These are phyloP conservation scores for Centropristis striata DNA, from an alignment of 2,113 vertebrate species.

Conservation along the genomic window DNA sequence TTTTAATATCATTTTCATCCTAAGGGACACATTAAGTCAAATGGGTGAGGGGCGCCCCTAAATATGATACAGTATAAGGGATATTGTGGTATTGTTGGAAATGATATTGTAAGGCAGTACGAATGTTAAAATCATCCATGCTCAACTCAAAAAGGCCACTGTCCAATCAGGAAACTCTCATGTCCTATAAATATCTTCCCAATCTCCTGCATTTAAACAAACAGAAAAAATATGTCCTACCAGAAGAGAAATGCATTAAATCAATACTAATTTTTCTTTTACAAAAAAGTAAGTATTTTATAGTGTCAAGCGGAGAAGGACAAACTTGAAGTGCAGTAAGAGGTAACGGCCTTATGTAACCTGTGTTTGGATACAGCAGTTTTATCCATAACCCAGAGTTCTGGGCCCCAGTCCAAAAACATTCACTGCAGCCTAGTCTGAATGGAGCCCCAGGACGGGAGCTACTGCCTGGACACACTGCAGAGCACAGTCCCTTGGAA, in stretches of 20 bases:
- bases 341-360: constrained; percentile 69
- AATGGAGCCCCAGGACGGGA: constrained; percentile 70
- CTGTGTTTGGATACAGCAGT: constrained; percentile 53
- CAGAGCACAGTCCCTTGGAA: constrained; percentile 49
- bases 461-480: constrained; percentile 69
- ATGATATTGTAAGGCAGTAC: constrained; percentile 34
- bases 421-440: constrained; percentile 61
- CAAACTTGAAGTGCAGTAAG: constrained; percentile 19
- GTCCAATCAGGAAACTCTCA: constrained; percentile 40
- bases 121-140: constrained; percentile 59
- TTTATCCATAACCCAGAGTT: constrained; percentile 69
- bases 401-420: constrained; percentile 69
- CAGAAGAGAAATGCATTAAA: constrained; percentile 9
- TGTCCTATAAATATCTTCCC: constrained; percentile 43
- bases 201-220: constrained; percentile 36
- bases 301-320: constrained; percentile 23
- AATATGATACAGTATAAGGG: constrained; percentile 50
- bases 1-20: constrained; percentile 54
- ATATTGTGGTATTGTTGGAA: constrained; percentile 50
- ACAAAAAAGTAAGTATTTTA: neutral
- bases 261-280: neutral
- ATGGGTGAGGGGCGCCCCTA: constrained; percentile 5
- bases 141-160: constrained; percentile 12
- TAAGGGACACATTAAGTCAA: constrained; percentile 52
- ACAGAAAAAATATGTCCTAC: constrained; percentile 12